Evolutionary conservation across 1,140 invertebrate genomes (phyloP).

Genomic region (Lepidostoma basale): DNA sequence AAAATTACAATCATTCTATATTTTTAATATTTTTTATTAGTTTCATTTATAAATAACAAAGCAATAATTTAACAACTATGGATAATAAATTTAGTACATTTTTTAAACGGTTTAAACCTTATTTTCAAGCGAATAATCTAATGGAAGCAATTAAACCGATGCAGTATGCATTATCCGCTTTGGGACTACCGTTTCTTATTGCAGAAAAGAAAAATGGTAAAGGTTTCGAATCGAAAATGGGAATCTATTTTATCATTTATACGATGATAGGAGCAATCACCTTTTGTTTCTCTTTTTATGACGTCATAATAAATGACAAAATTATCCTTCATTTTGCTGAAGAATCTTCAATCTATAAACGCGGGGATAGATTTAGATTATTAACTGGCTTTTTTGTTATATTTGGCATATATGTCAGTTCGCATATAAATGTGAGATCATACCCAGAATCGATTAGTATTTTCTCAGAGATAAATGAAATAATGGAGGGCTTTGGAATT

Average conservation of each 20-base stretch:
- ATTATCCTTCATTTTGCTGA: background rate
- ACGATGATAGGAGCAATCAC: background rate
- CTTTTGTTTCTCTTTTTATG: background rate
- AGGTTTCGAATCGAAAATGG: background rate
- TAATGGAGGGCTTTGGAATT: background rate
- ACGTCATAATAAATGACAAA: background rate
- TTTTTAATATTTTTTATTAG: too few species aligned
- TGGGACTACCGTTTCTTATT: background rate
- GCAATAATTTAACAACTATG: too few species aligned
- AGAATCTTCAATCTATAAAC: background rate
- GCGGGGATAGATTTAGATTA: background rate
- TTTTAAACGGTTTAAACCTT: too few species aligned
- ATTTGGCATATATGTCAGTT: background rate
- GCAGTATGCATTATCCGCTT: background rate
- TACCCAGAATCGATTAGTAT: background rate
- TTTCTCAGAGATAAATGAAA: background rate
- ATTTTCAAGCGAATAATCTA: too few species aligned
- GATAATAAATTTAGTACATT: too few species aligned
- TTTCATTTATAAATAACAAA: too few species aligned
- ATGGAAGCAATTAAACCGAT: too few species aligned
- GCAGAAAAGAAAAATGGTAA: background rate
- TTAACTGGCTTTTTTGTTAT: background rate
- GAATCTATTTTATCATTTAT: background rate
- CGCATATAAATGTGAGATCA: background rate
- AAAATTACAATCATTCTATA: too few species aligned